Percentiles rank a stretch among this genome's conserved stretches.
These are phyloP conservation scores for Premnoplex brunnescens DNA, from an alignment of 2,797 vertebrate genomes.

Conservation along the genomic window DNA sequence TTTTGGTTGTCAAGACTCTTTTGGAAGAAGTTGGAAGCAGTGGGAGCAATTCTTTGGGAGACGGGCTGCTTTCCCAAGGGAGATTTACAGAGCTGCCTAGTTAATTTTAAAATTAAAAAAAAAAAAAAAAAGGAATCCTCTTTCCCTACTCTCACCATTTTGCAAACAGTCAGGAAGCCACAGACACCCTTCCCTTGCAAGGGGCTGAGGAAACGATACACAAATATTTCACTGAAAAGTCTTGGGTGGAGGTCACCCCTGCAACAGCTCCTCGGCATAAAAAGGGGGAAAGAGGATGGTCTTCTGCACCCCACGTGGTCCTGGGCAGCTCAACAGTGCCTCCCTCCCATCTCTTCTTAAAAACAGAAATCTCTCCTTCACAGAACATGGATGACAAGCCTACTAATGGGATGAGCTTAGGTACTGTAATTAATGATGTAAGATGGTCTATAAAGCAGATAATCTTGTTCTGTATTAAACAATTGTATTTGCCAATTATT, in stretches of 20 bases:
- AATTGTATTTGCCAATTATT: neutral
- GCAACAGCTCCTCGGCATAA: neutral
- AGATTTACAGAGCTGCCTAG: neutral
- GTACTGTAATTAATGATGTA: neutral
- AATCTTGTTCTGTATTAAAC: neutral
- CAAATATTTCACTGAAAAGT: neutral
- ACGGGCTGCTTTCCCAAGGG: neutral
- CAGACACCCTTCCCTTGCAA: neutral
- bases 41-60: neutral
- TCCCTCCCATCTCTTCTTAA: neutral
- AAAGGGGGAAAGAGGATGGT: neutral
- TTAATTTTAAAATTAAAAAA: neutral
- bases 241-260: neutral
- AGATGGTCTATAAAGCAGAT: neutral
- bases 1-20: neutral
- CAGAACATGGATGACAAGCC: neutral
- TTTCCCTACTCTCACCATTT: neutral
- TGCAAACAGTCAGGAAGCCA: neutral
- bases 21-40: neutral
- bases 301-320: neutral
- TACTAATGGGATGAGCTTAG: neutral
- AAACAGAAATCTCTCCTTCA: rapidly evolving
- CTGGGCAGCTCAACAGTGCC: neutral
- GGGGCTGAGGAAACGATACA: neutral
- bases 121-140: neutral